Conservation (phyloP, 1,140 invertebrate species). For the Cyrtorhinus lividipennis region DNA sequence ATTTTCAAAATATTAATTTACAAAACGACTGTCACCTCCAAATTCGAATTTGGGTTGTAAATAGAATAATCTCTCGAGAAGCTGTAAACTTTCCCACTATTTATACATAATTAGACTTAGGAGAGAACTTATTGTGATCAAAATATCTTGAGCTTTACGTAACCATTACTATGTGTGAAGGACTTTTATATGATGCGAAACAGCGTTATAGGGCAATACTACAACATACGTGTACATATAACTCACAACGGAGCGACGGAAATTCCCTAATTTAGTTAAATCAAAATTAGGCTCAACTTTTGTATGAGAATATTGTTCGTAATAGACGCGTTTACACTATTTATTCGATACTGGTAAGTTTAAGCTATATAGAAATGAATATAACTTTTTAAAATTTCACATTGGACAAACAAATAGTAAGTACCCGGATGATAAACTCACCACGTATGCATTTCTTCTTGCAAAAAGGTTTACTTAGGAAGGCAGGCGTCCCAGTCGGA, state of each 20-base stretch:
- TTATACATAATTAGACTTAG: background rate
- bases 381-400: background rate
- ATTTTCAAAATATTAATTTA: background rate
- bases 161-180: background rate
- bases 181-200: background rate
- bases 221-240: background rate
- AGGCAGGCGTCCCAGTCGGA: too few species aligned
- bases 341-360: background rate
- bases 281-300: background rate
- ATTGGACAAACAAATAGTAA: background rate
- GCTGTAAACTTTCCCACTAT: background rate
- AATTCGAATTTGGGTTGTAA: background rate
- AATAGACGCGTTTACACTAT: background rate
- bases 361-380: background rate
- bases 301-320: background rate
- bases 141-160: constrained; percentile 7
- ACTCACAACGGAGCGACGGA: background rate
- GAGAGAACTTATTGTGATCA: constrained; percentile 2
- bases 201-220: background rate
- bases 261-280: background rate
- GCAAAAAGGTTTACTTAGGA: background rate
- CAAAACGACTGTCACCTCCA: background rate
- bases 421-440: background rate
- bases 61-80: background rate
- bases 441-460: background rate